These are phyloP conservation scores for Hucho hucho DNA, from an alignment of 2,113 vertebrate genomes.

Conservation along the genomic window DNA sequence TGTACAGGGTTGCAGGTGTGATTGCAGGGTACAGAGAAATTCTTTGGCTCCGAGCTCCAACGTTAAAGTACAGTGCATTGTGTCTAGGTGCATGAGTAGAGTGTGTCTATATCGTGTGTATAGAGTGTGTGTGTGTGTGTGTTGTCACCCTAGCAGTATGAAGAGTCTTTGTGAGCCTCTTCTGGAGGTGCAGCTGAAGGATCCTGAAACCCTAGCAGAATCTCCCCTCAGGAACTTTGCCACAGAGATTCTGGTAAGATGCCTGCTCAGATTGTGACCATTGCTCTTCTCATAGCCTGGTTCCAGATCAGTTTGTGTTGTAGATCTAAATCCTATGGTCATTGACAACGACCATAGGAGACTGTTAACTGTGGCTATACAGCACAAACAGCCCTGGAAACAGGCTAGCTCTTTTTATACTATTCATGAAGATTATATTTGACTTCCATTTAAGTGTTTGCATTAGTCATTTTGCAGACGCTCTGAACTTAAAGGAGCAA, in stretches of 20 bases:
- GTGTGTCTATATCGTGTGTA: neutral
- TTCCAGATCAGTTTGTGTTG: no score
- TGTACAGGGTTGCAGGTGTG: no score
- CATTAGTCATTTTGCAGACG: no score
- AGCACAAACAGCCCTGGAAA: no score
- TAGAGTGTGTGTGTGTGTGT: slow-evolving; percentile 32
- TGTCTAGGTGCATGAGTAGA: neutral
- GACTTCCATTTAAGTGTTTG: no score
- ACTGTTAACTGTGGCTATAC: slow-evolving; percentile 56
- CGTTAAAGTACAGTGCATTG: neutral
- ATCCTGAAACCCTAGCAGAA: slow-evolving; percentile 72
- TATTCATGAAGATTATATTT: no score
- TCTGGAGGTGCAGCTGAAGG: slow-evolving; percentile 80
- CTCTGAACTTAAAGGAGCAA: no score
- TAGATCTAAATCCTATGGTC: slow-evolving; percentile 19
- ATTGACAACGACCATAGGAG: slow-evolving; percentile 30
- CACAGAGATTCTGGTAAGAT: slow-evolving; percentile 83
- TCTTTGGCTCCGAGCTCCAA: no score
- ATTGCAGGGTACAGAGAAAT: neutral
- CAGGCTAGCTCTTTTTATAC: slow-evolving; percentile 15
- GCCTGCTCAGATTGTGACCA: no score
- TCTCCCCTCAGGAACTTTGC: slow-evolving; percentile 87
- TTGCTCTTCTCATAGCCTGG: no score
- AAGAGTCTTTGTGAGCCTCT: slow-evolving; percentile 80
- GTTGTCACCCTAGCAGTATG: slow-evolving; percentile 81